These are phyloP conservation scores for Drosophila phalerata DNA, from an alignment of 2,888 invertebrate genomes.

Conservation along the genomic window DNA sequence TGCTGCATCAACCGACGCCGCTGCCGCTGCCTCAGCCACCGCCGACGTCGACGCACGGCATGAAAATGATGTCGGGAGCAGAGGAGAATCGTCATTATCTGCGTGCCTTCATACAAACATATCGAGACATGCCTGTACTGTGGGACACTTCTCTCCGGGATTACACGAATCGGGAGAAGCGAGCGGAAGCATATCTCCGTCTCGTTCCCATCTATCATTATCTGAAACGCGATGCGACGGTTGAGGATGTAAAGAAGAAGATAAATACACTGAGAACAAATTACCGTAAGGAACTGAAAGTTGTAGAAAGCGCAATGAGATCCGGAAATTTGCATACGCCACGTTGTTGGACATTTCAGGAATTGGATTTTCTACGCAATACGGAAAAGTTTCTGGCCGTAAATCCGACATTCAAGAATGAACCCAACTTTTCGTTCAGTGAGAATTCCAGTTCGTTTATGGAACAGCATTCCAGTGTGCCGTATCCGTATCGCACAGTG, in stretches of 20 bases:
- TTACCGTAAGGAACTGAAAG: conserved; percentile 83
- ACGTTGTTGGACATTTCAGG: conserved; percentile 83
- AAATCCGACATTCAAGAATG: conserved; percentile 72
- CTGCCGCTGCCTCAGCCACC: conserved; percentile 31
- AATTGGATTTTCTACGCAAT: conserved; percentile 81
- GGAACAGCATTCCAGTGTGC: conserved; percentile 61
- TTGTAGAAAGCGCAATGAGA: conserved; percentile 80
- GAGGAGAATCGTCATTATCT: conserved; percentile 83
- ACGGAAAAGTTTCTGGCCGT: conserved; percentile 83
- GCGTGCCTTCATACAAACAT: conserved; percentile 82
- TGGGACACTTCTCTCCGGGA: conserved; percentile 84
- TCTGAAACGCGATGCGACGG: conserved; percentile 83
- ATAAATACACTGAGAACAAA: conserved; percentile 84
- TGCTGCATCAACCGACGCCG: conserved; percentile 70
- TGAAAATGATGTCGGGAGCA: conserved; percentile 78
- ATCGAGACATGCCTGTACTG: conserved; percentile 81
- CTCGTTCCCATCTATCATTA: conserved; percentile 81
- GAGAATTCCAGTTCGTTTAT: conserved; percentile 76
- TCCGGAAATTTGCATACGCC: conserved; percentile 80
- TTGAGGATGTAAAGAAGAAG: conserved; percentile 84
- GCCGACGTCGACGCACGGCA: conserved; percentile 54
- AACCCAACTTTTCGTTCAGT: conserved; percentile 69
- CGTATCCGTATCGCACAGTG: conserved; percentile 52
- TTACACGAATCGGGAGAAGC: conserved; percentile 83
- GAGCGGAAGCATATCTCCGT: conserved; percentile 82